Evolutionary conservation across 2,797 vertebrate species (phyloP).

Genomic region (Poecilia picta): DNA sequence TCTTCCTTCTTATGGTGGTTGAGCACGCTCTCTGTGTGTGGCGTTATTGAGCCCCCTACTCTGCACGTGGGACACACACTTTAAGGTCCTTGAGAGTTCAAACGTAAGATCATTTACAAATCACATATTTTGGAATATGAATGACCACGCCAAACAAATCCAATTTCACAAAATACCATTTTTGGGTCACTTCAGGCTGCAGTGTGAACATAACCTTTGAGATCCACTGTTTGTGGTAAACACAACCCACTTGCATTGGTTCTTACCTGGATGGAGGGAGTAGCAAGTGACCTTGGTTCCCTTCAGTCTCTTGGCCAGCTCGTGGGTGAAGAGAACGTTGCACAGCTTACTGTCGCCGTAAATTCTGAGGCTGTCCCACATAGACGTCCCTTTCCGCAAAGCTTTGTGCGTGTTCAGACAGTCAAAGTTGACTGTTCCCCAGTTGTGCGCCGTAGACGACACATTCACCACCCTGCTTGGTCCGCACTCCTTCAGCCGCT

Average conservation of each 20-base stretch:
- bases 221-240: neutral
- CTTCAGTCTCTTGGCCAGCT: constrained; percentile 87
- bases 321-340: constrained; percentile 88
- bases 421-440: constrained; percentile 79
- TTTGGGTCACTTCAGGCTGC: no score
- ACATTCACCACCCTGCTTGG: constrained; percentile 85
- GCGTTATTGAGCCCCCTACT: no score
- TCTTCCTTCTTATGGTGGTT: no score
- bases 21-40: no score
- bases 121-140: no score
- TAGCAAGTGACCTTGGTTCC: constrained; percentile 87
- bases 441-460: constrained; percentile 75
- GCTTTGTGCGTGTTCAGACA: constrained; percentile 27
- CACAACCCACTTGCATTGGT: neutral
- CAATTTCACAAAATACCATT: no score
- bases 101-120: no score
- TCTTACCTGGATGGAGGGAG: constrained; percentile 90
- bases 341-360: constrained; percentile 93
- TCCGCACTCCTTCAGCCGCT: constrained; percentile 79
- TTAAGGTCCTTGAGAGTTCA: no score
- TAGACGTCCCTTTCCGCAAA: constrained; percentile 10
- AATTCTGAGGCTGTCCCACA: constrained; percentile 51
- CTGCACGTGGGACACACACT: no score
- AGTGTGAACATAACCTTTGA: neutral
- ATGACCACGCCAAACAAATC: no score